phyloP scores from a whole-genome alignment of 2,113 vertebrate species.

The Vicugna pacos region DNA sequence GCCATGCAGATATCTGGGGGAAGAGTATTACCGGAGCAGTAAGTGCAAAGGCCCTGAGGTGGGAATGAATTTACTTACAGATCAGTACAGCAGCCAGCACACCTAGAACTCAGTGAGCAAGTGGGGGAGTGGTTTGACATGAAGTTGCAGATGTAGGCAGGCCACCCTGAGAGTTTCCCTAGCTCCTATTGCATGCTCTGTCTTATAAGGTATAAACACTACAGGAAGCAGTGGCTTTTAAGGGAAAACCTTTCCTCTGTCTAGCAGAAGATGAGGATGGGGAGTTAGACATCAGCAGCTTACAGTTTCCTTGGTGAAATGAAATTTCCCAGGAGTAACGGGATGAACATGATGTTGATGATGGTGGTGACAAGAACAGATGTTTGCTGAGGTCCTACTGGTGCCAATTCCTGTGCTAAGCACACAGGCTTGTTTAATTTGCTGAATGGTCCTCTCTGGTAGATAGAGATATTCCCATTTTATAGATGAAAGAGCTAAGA shows the following conservation, averaged over 20 bases:
- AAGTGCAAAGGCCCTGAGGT: background rate
- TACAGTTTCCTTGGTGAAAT: background rate
- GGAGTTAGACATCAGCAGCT: background rate
- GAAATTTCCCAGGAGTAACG: background rate
- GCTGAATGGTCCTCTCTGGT: background rate
- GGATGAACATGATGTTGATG: background rate
- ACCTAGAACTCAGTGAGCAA: background rate
- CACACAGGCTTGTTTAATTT: background rate
- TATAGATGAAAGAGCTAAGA: background rate
- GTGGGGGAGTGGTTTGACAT: background rate
- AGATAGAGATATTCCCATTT: background rate
- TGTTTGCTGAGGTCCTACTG: background rate
- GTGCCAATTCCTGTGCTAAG: background rate
- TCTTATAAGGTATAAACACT: background rate
- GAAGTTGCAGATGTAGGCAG: background rate
- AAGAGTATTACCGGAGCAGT: background rate
- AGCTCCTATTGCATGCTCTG: background rate
- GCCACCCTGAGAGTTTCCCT: background rate
- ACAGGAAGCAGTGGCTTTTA: background rate
- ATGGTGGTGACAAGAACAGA: background rate
- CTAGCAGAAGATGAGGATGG: background rate
- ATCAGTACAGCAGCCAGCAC: background rate
- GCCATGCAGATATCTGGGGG: background rate
- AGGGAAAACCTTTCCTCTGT: background rate
- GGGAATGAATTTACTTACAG: background rate